phyloP scores from a whole-genome alignment of 2,113 vertebrate species.

The Phycodurus eques region DNA sequence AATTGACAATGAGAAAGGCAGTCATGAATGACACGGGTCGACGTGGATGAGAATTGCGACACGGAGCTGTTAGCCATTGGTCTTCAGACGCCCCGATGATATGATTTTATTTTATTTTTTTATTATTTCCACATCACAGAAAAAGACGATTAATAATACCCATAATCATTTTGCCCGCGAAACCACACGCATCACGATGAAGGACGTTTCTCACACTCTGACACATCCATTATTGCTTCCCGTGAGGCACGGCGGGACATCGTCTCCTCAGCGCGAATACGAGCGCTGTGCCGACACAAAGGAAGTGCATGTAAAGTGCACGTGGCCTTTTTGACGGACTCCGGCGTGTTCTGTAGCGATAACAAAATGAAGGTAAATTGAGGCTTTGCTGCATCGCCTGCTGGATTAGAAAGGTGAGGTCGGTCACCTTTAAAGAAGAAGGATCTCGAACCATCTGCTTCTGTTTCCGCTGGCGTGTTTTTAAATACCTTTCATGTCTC shows the following conservation, averaged over 20 bases:
- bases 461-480: constrained; percentile 5
- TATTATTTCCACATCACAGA: constrained; percentile 26
- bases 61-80: constrained; percentile 60
- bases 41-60: constrained; percentile 43
- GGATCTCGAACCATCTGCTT: constrained; percentile 55
- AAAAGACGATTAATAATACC: constrained; percentile 17
- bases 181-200: constrained; percentile 28
- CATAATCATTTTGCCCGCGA: background rate
- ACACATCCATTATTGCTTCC: constrained; percentile 38
- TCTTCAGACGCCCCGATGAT: constrained; percentile 38
- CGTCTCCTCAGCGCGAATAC: background rate
- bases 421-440: constrained; percentile 56
- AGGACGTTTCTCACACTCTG: constrained; percentile 37
- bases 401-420: constrained; percentile 45
- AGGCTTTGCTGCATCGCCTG: constrained; percentile 10
- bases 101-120: constrained; percentile 2
- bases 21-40: constrained; percentile 47
- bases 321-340: background rate
- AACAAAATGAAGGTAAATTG: background rate
- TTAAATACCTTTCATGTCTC: background rate
- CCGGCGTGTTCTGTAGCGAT: background rate
- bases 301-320: background rate
- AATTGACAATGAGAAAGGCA: constrained; percentile 34
- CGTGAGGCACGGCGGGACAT: background rate
- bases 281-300: background rate